phyloP scores from a whole-genome alignment of 35 echinoderm and acorn worm genomes.

The Lytechinus variegatus region DNA sequence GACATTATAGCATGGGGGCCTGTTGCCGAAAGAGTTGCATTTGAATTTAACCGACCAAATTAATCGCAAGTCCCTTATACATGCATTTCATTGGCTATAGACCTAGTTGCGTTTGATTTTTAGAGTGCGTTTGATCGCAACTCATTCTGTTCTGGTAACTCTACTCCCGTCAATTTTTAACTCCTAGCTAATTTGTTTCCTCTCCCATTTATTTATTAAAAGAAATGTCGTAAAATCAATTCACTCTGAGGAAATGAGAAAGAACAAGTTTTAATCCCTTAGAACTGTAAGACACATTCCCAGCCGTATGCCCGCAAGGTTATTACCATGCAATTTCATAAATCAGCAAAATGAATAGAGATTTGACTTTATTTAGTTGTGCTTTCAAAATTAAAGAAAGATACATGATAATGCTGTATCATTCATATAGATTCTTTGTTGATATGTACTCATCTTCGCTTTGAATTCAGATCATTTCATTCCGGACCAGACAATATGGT shows the following conservation, averaged over 20 bases:
- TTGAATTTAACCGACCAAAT: not conserved
- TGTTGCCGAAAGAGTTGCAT: too few relatives aligned
- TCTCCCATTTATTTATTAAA: not conserved
- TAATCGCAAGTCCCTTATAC: not conserved
- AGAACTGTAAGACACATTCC: not conserved
- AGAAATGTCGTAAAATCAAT: not conserved
- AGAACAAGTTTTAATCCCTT: not conserved
- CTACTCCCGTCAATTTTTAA: too few relatives aligned
- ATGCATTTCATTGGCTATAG: not conserved
- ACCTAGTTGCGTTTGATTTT: not conserved
- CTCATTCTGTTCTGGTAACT: not conserved
- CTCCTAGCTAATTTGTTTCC: too few relatives aligned
- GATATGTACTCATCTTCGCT: not conserved
- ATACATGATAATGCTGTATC: not conserved
- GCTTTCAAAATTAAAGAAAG: not conserved
- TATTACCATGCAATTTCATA: not conserved
- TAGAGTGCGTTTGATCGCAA: not conserved
- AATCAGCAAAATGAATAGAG: not conserved
- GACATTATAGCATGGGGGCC: too few relatives aligned
- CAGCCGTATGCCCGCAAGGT: not conserved
- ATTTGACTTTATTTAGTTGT: not conserved
- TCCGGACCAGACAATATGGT: not conserved
- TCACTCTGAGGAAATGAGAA: not conserved
- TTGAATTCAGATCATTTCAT: not conserved
- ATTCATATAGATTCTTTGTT: not conserved